phyloP scores from a whole-genome alignment of 2,113 vertebrate species.

The Lepus europaeus region DNA sequence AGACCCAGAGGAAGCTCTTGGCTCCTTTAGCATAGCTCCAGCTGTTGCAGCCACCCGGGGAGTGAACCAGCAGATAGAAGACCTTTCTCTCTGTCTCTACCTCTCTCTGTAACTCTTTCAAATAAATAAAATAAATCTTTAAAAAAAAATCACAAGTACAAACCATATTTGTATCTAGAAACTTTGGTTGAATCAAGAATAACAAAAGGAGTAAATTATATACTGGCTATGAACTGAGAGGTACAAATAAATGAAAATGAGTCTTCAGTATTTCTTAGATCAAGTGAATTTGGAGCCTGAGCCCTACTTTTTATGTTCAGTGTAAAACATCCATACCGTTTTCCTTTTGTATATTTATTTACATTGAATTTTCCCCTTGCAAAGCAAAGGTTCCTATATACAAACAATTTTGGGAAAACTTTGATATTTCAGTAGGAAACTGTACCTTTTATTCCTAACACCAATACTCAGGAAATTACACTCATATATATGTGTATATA shows the following conservation, averaged over 20 bases:
- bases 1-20: too few species aligned
- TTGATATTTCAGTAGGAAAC: slow-evolving; percentile 20
- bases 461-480: not conserved
- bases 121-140: too few species aligned
- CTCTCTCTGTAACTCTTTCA: too few species aligned
- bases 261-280: not conserved
- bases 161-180: slow-evolving; percentile 25
- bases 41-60: too few species aligned
- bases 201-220: not conserved
- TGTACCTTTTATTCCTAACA: slow-evolving; percentile 2
- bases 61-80: too few species aligned
- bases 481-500: too few species aligned
- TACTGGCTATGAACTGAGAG: not conserved
- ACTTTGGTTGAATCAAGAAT: slow-evolving; percentile 9
- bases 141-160: not conserved
- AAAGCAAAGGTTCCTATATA: not conserved
- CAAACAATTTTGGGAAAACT: not conserved
- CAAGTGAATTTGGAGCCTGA: not conserved
- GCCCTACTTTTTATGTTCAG: not conserved
- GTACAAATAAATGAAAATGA: not conserved
- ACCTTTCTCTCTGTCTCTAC: too few species aligned
- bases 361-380: not conserved
- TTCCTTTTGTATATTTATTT: slow-evolving; percentile 61
- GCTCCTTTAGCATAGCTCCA: too few species aligned
- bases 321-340: slow-evolving; percentile 26